A percentile compares a stretch with the other conserved stretches of the same genome.
Conservation (phyloP, 2,113 vertebrate genomes). For the Burhinus oedicnemus region DNA sequence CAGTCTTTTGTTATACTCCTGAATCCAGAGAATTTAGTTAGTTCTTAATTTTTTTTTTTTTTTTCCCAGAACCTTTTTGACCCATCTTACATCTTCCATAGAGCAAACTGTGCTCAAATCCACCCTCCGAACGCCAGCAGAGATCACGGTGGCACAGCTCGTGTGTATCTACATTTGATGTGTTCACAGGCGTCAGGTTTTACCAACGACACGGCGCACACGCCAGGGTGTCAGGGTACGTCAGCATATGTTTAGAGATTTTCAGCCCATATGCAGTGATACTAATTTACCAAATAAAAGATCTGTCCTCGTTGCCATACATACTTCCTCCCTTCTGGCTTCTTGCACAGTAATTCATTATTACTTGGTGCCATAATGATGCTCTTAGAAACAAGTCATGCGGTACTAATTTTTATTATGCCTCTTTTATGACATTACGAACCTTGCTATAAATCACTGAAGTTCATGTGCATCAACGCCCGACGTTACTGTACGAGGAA, state of each 20-base stretch:
- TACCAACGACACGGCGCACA: background rate
- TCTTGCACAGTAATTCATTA: background rate
- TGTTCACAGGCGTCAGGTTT: background rate
- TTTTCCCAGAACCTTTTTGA: background rate
- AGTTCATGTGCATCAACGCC: background rate
- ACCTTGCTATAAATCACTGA: background rate
- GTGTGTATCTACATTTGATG: accelerated
- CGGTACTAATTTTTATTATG: background rate
- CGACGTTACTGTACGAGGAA: background rate
- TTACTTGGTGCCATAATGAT: background rate
- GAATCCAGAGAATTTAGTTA: background rate
- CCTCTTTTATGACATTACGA: background rate
- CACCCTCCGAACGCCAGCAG: background rate
- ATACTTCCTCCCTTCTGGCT: background rate
- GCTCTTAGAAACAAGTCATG: background rate
- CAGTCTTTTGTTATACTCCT: background rate
- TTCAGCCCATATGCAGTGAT: background rate
- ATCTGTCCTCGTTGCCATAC: background rate
- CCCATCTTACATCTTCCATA: background rate
- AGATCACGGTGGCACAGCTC: background rate
- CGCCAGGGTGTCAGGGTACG: background rate
- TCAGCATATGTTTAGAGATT: background rate
- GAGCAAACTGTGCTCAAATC: background rate
- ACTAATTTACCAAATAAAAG: background rate
- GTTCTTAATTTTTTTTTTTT: background rate